Percentiles rank a stretch among this genome's conserved stretches.
Conservation (phyloP, 2,797 vertebrate genomes). For the Danio albolineatus region DNA sequence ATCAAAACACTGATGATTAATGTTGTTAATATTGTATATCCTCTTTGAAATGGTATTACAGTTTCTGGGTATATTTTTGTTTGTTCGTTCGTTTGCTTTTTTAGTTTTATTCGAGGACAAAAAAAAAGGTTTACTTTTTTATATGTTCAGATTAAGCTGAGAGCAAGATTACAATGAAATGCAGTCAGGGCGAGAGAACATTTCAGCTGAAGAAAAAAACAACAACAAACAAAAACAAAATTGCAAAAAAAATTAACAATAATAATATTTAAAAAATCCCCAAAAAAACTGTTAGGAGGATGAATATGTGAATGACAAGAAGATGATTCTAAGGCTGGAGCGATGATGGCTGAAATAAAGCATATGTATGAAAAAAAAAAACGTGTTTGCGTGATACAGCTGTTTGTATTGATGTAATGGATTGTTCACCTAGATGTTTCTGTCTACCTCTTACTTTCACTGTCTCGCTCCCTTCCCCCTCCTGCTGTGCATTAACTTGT, state of each 20-base stretch:
- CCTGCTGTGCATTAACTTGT: conserved; percentile 66
- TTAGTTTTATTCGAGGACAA: conserved; percentile 68
- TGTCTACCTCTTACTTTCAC: conserved; percentile 16
- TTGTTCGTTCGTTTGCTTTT: conserved; percentile 55
- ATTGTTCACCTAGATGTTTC: not conserved
- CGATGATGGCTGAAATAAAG: conserved; percentile 77
- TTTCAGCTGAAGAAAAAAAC: conserved; percentile 64
- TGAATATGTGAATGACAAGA: conserved; percentile 60
- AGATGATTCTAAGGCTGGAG: conserved; percentile 70
- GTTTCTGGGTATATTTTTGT: conserved; percentile 67
- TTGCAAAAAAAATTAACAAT: not conserved
- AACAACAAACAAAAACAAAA: conserved; percentile 39
- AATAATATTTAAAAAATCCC: not conserved
- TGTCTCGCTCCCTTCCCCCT: conserved; percentile 33
- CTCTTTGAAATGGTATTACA: conserved; percentile 74
- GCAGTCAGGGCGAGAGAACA: conserved; percentile 65
- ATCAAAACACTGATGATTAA: conserved; percentile 63
- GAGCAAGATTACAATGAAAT: conserved; percentile 53
- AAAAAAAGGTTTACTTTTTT: conserved; percentile 80
- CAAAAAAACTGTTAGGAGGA: conserved; percentile 50
- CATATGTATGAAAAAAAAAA: conserved; percentile 77
- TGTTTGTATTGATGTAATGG: conserved; percentile 6
- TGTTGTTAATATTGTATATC: conserved; percentile 78
- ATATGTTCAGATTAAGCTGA: conserved; percentile 73
- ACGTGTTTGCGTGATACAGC: conserved; percentile 10